These are phyloP conservation scores for Pseudanteris insignis DNA, from an alignment of 2,888 invertebrate species.

Conservation along the genomic window DNA sequence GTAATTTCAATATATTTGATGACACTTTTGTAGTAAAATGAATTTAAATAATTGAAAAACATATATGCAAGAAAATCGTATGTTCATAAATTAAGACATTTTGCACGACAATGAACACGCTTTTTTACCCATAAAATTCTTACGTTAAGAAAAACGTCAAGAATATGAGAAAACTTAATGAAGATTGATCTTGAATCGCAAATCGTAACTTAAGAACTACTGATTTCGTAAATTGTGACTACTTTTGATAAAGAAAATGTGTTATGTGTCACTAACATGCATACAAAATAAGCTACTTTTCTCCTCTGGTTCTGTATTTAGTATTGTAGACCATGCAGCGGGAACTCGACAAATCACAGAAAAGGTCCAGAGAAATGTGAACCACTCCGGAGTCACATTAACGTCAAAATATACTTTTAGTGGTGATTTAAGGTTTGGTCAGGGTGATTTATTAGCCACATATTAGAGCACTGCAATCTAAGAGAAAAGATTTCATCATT, in stretches of 20 bases:
- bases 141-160: too few relatives aligned
- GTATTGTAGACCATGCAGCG: constrained; percentile 12
- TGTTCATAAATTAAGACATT: too few relatives aligned
- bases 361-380: constrained; percentile 32
- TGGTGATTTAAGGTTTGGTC: constrained; percentile 25
- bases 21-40: too few relatives aligned
- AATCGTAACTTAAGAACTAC: too few relatives aligned
- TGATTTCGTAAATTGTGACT: constrained; percentile 40
- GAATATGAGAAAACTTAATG: too few relatives aligned
- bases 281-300: constrained; percentile 51
- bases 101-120: too few relatives aligned
- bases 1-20: too few relatives aligned
- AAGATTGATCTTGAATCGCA: too few relatives aligned
- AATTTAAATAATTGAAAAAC: too few relatives aligned
- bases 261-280: constrained; percentile 52
- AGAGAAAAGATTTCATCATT: constrained; percentile 8
- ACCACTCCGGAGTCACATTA: constrained; percentile 37
- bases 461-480: constrained; percentile 5
- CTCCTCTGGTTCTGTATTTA: constrained; percentile 18
- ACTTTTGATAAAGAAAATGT: constrained; percentile 57
- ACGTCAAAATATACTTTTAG: constrained; percentile 37
- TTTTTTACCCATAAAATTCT: too few relatives aligned
- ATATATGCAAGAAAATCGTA: too few relatives aligned
- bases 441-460: constrained; percentile 25
- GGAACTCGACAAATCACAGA: constrained; percentile 39